A percentile compares a stretch with the other conserved stretches of the same genome.
These are phyloP conservation scores for Eilema depressum DNA, from an alignment of 2,888 invertebrate genomes.

Conservation along the genomic window DNA sequence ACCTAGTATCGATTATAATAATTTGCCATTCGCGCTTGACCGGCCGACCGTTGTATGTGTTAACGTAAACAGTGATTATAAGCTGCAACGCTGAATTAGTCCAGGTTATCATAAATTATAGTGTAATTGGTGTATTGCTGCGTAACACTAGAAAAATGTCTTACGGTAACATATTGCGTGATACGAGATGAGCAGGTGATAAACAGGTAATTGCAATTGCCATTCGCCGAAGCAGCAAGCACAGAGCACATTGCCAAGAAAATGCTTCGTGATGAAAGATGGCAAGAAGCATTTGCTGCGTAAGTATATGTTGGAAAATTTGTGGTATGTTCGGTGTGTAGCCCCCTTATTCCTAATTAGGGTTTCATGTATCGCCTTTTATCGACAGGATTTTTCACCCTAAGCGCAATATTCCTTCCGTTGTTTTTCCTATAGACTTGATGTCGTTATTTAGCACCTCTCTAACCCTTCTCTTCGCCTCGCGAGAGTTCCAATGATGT, in stretches of 20 bases:
- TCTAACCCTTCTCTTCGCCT: not conserved
- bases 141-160: slow-evolving; percentile 11
- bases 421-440: not conserved
- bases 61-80: slow-evolving; percentile 32
- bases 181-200: not conserved
- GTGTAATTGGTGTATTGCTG: slow-evolving; percentile 10
- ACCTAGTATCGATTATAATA: slow-evolving; percentile 2
- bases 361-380: not conserved
- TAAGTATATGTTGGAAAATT: too few species aligned
- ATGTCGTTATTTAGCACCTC: too few species aligned
- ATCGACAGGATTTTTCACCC: not conserved
- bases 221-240: too few species aligned
- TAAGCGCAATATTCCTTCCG: not conserved
- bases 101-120: slow-evolving; percentile 35
- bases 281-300: too few species aligned
- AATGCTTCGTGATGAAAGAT: too few species aligned
- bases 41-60: slow-evolving; percentile 11
- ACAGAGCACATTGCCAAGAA: too few species aligned
- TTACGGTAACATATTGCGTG: slow-evolving; percentile 24
- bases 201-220: not conserved
- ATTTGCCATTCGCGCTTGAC: slow-evolving; percentile 10
- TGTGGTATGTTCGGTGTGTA: too few species aligned
- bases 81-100: slow-evolving; percentile 26
- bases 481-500: too few species aligned
- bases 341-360: not conserved